Evolutionary conservation across 2,888 invertebrate species (phyloP).

Genomic region (Siphonodentalium dalli): DNA sequence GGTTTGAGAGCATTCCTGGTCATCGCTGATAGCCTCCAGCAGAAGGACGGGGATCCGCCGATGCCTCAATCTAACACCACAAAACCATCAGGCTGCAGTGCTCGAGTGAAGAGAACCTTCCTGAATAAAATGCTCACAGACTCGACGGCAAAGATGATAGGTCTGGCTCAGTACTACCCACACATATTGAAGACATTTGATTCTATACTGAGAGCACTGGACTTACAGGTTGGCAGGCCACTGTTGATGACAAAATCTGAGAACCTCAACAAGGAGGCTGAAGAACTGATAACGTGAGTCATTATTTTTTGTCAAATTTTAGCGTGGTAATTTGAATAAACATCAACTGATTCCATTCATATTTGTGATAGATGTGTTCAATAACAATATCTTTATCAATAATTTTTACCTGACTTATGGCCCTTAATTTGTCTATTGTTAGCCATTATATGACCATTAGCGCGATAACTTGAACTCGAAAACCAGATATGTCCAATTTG

Average conservation of each 20-base stretch:
- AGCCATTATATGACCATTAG: too few relatives aligned
- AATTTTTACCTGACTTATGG: too few relatives aligned
- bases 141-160: conserved; percentile 94
- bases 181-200: conserved; percentile 94
- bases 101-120: conserved; percentile 93
- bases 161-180: conserved; percentile 95
- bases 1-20: conserved; percentile 96
- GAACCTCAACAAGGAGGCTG: conserved; percentile 83
- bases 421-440: too few relatives aligned
- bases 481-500: too few relatives aligned
- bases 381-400: too few relatives aligned
- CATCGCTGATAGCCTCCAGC: conserved; percentile 97
- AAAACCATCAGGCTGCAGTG: conserved; percentile 92
- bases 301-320: neutral
- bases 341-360: too few relatives aligned
- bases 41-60: conserved; percentile 98
- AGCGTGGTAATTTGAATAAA: too few relatives aligned
- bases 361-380: too few relatives aligned
- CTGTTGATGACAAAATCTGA: conserved; percentile 96
- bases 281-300: conserved; percentile 65
- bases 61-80: conserved; percentile 97
- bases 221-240: conserved; percentile 95
- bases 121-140: conserved; percentile 85
- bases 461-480: too few relatives aligned
- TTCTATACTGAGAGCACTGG: conserved; percentile 91